Evolutionary conservation across 2,797 vertebrate genomes (phyloP).

Genomic region (Ibycter americanus): DNA sequence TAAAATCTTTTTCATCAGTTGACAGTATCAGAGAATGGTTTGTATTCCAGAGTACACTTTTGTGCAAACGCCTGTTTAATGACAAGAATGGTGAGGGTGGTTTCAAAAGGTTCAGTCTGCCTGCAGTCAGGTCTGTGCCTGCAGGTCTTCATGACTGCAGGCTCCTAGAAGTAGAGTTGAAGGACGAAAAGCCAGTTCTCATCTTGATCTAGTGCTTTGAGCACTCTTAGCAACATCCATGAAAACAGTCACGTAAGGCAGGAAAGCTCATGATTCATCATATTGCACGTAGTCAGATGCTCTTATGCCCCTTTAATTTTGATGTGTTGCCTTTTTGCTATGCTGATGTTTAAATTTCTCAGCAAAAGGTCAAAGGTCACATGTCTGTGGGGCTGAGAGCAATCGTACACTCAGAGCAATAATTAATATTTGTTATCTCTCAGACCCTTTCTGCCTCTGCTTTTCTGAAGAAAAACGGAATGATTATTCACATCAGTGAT

Average conservation of each 20-base stretch:
- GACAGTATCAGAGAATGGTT: background rate
- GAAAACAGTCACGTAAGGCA: background rate
- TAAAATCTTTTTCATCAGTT: background rate
- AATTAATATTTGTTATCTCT: conserved; percentile 32
- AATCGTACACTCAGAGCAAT: conserved; percentile 8
- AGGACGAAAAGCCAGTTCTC: background rate
- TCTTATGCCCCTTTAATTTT: background rate
- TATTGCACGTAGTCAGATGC: background rate
- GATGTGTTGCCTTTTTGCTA: background rate
- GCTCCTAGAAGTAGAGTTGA: background rate
- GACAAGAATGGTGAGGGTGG: background rate
- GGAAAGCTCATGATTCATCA: background rate
- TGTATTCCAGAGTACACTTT: background rate
- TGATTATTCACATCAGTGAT: conserved; percentile 5
- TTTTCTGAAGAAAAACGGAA: conserved; percentile 19
- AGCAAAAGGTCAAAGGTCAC: background rate
- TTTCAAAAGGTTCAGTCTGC: background rate
- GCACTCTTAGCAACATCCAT: background rate
- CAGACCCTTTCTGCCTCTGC: background rate
- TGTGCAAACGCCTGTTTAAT: background rate
- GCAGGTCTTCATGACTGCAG: background rate
- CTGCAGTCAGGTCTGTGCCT: background rate
- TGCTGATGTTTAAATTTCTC: conserved; percentile 29
- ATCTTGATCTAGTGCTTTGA: background rate
- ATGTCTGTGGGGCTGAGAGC: background rate